phyloP scores from a whole-genome alignment of 2,113 vertebrate genomes.

The Canis aureus region DNA sequence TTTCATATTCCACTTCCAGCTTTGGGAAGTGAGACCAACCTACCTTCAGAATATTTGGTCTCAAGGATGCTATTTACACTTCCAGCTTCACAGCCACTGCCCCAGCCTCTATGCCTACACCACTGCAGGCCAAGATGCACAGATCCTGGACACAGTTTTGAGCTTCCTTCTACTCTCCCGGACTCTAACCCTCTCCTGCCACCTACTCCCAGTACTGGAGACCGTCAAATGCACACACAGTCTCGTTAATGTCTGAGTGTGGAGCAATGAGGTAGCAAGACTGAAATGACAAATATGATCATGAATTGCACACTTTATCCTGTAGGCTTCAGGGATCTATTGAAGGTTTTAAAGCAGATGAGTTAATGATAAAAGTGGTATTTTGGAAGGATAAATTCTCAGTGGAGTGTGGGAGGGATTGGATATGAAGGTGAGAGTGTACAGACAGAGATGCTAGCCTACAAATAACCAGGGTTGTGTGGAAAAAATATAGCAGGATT shows the following conservation, averaged over 20 bases:
- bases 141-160: fast-evolving
- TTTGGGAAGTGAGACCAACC: not conserved
- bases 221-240: not conserved
- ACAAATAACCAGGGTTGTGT: not conserved
- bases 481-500: not conserved
- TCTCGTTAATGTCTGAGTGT: not conserved
- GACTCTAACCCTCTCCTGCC: fast-evolving
- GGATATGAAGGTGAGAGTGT: fast-evolving
- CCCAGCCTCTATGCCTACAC: fast-evolving
- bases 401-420: not conserved
- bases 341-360: not conserved
- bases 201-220: not conserved
- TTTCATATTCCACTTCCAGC: not conserved
- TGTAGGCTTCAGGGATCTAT: not conserved
- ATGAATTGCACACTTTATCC: not conserved
- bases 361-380: not conserved
- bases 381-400: not conserved
- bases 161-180: not conserved
- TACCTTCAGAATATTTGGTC: too few relatives aligned
- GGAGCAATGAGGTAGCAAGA: not conserved
- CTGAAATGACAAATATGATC: not conserved
- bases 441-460: not conserved
- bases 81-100: fast-evolving
- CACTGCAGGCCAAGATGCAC: too few relatives aligned
- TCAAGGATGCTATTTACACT: not conserved